These are phyloP conservation scores for Borostomias antarcticus DNA, from an alignment of 2,797 vertebrate species.

Conservation along the genomic window DNA sequence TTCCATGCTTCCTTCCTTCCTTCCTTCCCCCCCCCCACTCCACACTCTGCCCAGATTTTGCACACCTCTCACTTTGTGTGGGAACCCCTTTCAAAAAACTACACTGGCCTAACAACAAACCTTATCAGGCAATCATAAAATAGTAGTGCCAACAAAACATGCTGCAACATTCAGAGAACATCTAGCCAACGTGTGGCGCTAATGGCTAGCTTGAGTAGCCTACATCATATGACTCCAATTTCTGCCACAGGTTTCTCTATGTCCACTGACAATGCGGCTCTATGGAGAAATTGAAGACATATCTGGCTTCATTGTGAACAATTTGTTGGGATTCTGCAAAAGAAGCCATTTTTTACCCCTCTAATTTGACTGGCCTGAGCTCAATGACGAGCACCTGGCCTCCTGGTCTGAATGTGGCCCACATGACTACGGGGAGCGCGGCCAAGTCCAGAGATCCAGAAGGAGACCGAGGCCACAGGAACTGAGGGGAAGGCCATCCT, in stretches of 20 bases:
- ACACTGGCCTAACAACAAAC: background rate
- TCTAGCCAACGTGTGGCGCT: background rate
- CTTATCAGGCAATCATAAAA: background rate
- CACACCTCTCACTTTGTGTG: background rate
- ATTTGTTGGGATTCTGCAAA: background rate
- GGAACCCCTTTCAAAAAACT: background rate
- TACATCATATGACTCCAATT: background rate
- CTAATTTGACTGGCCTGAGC: background rate
- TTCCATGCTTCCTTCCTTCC: background rate
- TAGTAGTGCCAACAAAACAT: background rate
- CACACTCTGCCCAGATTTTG: background rate
- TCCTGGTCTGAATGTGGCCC: slow-evolving; percentile 3
- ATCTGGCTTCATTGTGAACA: background rate
- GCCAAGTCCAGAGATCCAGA: background rate
- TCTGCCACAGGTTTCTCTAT: background rate
- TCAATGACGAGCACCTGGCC: slow-evolving; percentile 14
- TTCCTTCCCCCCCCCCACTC: background rate
- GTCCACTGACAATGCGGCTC: background rate
- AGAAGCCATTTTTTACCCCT: background rate
- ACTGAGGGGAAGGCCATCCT: background rate
- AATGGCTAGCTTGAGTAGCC: background rate
- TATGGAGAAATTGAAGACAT: background rate
- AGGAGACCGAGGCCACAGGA: background rate
- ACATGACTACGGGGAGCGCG: slow-evolving; percentile 7
- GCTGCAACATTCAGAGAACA: background rate